A percentile compares a stretch with the other conserved stretches of the same genome.
Conservation (phyloP, 1,140 invertebrate species). For the Pseudoatta argentina region DNA sequence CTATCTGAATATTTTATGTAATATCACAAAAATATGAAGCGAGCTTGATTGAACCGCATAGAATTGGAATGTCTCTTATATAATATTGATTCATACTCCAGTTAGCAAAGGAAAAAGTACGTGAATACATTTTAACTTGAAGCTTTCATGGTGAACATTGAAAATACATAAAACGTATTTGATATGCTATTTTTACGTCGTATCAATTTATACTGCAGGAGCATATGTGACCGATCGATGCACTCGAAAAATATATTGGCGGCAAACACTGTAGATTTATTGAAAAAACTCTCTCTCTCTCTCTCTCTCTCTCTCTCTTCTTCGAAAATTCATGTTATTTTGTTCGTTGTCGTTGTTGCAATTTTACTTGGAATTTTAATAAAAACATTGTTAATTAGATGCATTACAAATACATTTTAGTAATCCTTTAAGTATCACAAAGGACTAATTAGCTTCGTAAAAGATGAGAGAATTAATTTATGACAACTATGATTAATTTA, state of each 20-base stretch:
- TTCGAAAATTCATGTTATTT: background rate
- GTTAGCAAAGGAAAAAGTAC: background rate
- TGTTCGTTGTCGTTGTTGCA: background rate
- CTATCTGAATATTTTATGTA: slow-evolving; percentile 1
- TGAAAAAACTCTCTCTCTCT: background rate
- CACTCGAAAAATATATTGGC: slow-evolving; percentile 6
- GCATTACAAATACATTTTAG: background rate
- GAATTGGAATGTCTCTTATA: slow-evolving; percentile 11
- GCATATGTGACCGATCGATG: slow-evolving; percentile 25
- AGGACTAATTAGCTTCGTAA: slow-evolving; percentile 21
- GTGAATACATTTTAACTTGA: slow-evolving; percentile 36
- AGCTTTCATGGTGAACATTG: background rate
- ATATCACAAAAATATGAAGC: slow-evolving; percentile 27
- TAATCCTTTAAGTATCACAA: background rate
- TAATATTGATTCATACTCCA: slow-evolving; percentile 41
- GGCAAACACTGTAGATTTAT: background rate
- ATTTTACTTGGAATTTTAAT: background rate
- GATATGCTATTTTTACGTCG: slow-evolving; percentile 41
- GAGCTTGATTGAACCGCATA: slow-evolving; percentile 17
- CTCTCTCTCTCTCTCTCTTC: background rate
- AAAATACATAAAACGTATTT: slow-evolving; percentile 36
- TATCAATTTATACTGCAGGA: slow-evolving; percentile 30
- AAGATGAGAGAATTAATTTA: slow-evolving; percentile 34
- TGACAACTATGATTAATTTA: background rate
- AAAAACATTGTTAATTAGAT: background rate